Percentiles rank a stretch among this genome's conserved stretches.
These are phyloP conservation scores for Danio tinwini DNA, from an alignment of 2,797 vertebrate genomes.

Conservation along the genomic window DNA sequence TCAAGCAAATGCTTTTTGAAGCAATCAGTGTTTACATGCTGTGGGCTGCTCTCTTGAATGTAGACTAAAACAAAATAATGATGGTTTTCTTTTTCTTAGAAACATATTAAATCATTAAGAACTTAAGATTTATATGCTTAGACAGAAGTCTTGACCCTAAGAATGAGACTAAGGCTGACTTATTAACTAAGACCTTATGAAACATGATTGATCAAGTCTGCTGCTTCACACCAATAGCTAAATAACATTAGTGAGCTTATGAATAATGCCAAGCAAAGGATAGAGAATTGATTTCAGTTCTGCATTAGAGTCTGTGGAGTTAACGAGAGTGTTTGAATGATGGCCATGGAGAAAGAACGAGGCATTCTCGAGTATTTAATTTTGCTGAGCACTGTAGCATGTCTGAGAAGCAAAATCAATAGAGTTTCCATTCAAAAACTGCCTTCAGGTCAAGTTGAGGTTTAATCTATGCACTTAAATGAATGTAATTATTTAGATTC, in stretches of 20 bases:
- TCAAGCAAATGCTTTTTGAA: not conserved
- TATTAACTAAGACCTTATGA: constrained; percentile 5
- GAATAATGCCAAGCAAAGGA: constrained; percentile 1
- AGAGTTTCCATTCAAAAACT: constrained; percentile 32
- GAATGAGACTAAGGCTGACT: not conserved
- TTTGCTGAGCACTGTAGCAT: constrained; percentile 37
- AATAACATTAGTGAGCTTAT: constrained; percentile 4
- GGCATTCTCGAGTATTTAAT: constrained; percentile 51
- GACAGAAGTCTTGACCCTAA: not conserved
- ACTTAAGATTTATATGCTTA: not conserved
- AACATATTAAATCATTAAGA: not conserved
- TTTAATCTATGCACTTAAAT: constrained; percentile 20
- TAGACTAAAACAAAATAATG: no score
- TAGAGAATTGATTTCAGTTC: constrained; percentile 27
- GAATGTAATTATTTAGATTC: constrained; percentile 31
- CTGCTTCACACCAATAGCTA: constrained; percentile 7
- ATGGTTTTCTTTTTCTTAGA: not conserved
- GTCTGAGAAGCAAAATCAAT: constrained; percentile 54
- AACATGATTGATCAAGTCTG: constrained; percentile 9
- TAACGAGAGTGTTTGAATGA: constrained; percentile 39
- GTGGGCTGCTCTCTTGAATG: not conserved
- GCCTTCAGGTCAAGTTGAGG: constrained; percentile 19
- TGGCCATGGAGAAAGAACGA: constrained; percentile 24
- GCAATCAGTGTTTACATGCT: not conserved
- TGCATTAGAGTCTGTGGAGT: constrained; percentile 34